Evolutionary conservation across 53 echinoderm and acorn worm species (phyloP).

Genomic region (Echinometra lucunter): DNA sequence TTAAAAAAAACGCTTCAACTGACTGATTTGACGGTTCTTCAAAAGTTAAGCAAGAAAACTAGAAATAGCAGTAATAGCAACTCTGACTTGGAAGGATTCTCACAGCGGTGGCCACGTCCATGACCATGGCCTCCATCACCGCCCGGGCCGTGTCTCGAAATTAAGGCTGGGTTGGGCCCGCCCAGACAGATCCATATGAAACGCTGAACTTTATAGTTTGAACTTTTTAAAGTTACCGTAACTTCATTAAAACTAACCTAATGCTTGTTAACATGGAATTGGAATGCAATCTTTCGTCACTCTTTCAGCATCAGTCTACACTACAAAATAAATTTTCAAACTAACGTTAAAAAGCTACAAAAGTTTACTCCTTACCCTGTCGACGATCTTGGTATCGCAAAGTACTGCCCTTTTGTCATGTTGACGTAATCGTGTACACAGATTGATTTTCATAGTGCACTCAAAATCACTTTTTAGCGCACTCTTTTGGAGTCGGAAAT

Average conservation of each 20-base stretch:
- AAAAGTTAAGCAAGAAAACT: no score
- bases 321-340: neutral
- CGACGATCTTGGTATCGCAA: neutral
- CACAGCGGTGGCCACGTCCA: no score
- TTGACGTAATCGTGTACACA: neutral
- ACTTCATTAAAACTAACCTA: neutral
- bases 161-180: no score
- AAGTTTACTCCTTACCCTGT: slow-evolving; percentile 33
- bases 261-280: neutral
- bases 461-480: neutral
- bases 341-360: slow-evolving; percentile 17
- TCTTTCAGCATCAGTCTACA: neutral
- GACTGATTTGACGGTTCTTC: no score
- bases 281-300: neutral
- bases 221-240: neutral
- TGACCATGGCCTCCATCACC: no score
- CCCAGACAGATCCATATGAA: no score
- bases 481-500: slow-evolving; percentile 16
- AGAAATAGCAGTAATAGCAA: no score
- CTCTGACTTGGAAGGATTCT: no score
- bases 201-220: no score
- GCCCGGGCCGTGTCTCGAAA: no score
- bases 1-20: no score
- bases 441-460: neutral
- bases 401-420: neutral